Conservation (phyloP, 2,888 invertebrate genomes). For the Stenotaenia linearis region DNA sequence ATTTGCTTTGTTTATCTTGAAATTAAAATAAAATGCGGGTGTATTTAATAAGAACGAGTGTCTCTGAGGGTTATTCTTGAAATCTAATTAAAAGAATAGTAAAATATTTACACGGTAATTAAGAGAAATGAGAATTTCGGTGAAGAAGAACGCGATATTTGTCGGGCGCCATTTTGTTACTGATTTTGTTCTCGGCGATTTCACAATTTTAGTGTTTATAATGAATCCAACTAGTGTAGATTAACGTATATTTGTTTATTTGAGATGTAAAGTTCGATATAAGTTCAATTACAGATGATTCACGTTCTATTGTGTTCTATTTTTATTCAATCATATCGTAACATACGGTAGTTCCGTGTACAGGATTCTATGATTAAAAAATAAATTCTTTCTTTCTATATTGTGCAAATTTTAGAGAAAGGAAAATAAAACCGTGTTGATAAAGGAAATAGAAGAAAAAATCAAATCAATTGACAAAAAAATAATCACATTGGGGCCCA, state of each 20-base stretch:
- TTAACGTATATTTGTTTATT: no score
- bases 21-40: neutral
- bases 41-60: neutral
- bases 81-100: neutral
- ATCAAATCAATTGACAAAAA: neutral
- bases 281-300: no score
- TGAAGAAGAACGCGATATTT: neutral
- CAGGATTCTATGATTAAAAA: no score
- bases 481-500: neutral
- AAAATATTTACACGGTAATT: neutral
- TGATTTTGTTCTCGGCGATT: neutral
- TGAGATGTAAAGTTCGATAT: no score
- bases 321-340: no score
- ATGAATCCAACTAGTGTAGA: no score
- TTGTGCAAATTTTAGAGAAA: no score
- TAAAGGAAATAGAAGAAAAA: neutral
- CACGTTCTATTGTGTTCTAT: no score
- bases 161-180: neutral
- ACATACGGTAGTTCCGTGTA: no score
- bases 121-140: neutral
- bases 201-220: neutral
- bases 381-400: no score
- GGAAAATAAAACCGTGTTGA: neutral
- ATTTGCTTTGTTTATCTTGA: neutral
- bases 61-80: neutral